phyloP scores from a whole-genome alignment of 2,888 invertebrate genomes.

The Carterocephalus palaemon region DNA sequence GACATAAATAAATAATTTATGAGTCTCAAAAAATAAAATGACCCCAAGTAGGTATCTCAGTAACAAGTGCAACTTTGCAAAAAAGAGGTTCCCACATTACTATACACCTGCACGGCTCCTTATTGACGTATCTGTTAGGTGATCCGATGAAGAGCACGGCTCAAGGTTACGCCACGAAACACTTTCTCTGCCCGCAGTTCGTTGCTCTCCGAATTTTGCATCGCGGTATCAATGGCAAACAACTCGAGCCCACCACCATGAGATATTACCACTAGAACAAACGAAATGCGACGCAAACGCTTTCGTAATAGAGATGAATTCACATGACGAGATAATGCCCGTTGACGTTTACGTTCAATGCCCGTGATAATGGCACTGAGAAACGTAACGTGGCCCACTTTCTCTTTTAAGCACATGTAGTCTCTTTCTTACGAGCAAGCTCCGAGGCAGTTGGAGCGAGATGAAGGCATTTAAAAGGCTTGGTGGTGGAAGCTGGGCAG shows the following conservation, averaged over 20 bases:
- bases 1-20: too few relatives aligned
- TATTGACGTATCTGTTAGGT: slow-evolving; percentile 67
- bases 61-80: slow-evolving; percentile 1
- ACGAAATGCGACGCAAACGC: slow-evolving; percentile 31
- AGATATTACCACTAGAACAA: slow-evolving; percentile 29
- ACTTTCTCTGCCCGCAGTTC: slow-evolving; percentile 74
- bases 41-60: too few relatives aligned
- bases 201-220: slow-evolving; percentile 74
- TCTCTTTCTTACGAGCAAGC: slow-evolving; percentile 57
- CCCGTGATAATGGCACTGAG: slow-evolving; percentile 74
- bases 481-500: slow-evolving; percentile 55
- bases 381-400: slow-evolving; percentile 79
- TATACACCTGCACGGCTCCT: slow-evolving; percentile 39
- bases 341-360: slow-evolving; percentile 74
- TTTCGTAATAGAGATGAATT: slow-evolving; percentile 30
- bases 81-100: slow-evolving; percentile 3
- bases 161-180: slow-evolving; percentile 75
- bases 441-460: slow-evolving; percentile 52
- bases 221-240: slow-evolving; percentile 45
- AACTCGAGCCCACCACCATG: slow-evolving; percentile 43
- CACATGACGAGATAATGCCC: slow-evolving; percentile 49
- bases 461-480: slow-evolving; percentile 54
- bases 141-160: slow-evolving; percentile 60
- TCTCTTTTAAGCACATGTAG: slow-evolving; percentile 73
- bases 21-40: too few relatives aligned